phyloP scores from a whole-genome alignment of 2,888 invertebrate genomes.

The Drosophila incognita region DNA sequence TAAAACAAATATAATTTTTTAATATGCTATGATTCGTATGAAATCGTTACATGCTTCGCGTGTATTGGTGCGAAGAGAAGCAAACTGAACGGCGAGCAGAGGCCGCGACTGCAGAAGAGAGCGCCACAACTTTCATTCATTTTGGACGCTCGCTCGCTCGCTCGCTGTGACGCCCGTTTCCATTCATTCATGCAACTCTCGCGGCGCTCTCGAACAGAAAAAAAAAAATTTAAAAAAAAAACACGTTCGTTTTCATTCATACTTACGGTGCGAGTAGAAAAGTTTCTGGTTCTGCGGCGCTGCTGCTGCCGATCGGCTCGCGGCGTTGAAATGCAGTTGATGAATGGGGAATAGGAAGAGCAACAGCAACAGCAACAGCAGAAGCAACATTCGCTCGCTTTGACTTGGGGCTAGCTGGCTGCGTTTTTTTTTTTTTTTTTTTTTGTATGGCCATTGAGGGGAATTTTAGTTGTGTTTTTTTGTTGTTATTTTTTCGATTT shows the following conservation, averaged over 20 bases:
- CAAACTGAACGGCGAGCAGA: conserved; percentile 18
- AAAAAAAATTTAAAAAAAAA: conserved; percentile 24
- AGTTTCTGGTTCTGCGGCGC: conserved; percentile 65
- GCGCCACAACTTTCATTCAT: conserved; percentile 75
- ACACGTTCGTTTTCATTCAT: conserved; percentile 82
- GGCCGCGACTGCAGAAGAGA: conserved; percentile 24
- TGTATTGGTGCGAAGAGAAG: conserved; percentile 44
- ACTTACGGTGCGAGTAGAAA: conserved; percentile 68
- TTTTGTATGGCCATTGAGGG: conserved; percentile 48
- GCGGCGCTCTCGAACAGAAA: conserved; percentile 22
- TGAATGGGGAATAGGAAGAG: conserved; percentile 67
- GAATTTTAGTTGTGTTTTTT: conserved; percentile 57
- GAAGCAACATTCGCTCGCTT: conserved; percentile 34
- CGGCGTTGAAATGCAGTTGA: conserved; percentile 81
- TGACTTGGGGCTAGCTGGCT: conserved; percentile 44
- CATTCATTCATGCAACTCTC: conserved; percentile 66
- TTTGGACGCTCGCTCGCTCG: conserved; percentile 45
- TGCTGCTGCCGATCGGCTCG: conserved; percentile 56
- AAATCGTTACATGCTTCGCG: conserved; percentile 24
- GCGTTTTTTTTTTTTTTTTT: conserved; percentile 14
- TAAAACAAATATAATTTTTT: conserved; percentile 66
- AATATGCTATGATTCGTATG: conserved; percentile 51
- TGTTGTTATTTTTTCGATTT: conserved; percentile 43
- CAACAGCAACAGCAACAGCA: conserved; percentile 18
- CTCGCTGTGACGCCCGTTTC: conserved; percentile 45